Base-by-base conservation (phyloP, 2,888 invertebrate species). In the Idaea biselata region DNA sequence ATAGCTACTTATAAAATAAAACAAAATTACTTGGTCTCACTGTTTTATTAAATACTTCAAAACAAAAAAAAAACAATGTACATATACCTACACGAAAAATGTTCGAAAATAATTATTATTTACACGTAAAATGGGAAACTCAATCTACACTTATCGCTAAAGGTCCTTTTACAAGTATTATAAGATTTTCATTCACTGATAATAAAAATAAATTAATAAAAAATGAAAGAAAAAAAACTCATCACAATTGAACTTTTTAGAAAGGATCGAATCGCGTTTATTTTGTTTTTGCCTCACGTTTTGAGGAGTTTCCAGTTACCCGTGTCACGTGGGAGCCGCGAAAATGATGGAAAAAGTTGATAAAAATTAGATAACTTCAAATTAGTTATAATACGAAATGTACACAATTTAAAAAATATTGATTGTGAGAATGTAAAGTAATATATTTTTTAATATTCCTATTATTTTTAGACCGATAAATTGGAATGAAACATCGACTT, bases 401-500 rank as follows among this genome's bases (percentile, higher is more conserved):
- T 25, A 25, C 25, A 25, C 25, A 5, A 25, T 3, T 25, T 25
- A 3, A 66, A 62, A 65, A 76, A 77, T 70, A 66, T 73, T 77
- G 76, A 79, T 56, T 67, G 71, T 70, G 68, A 69, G 59, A 73
- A 69, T 69, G 6, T 68, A 64, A 63, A 65, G 73, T 61, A 64
- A 64, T 65, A 68, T 67, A 60, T 64, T 61, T 61, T n/a, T 69
- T 72, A 74, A 74, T 75, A 80, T 76, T 79, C 25, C 25, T 25
- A 25, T 25, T 44, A 14, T 14, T 44, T 14, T 44, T 44, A 44
- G 44, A 44, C 44, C 44, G 14, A 73, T 67, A 78, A 70, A 73
- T 76, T 84, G 83, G 82, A 84, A 84, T 83, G 81, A 81, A 81
- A 76, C 75, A 78, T 75, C 73, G 79, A 73, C 77, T 90, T 90